Conservation (phyloP, 2,888 invertebrate species). For the Hartigia nigra region DNA sequence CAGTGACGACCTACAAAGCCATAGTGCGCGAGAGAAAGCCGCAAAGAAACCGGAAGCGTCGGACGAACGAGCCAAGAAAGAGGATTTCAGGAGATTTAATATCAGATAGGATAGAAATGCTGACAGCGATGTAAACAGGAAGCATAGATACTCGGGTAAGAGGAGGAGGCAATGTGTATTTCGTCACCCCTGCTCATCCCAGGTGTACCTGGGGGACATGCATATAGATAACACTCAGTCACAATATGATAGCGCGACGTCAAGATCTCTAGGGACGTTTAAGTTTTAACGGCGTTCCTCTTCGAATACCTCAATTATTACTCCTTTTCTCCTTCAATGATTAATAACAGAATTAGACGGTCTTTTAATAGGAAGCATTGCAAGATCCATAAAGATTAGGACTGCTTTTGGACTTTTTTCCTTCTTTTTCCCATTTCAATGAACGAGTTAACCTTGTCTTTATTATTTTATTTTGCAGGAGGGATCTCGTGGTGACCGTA, state of each 20-base stretch:
- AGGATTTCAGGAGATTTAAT: conserved; percentile 60
- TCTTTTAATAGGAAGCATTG: not conserved
- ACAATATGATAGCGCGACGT: conserved; percentile 20
- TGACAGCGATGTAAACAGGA: conserved; percentile 51
- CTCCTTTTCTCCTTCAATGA: not conserved
- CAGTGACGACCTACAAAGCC: conserved; percentile 24
- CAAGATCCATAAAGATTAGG: not conserved
- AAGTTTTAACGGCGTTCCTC: conserved; percentile 40
- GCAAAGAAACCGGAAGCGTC: conserved; percentile 1
- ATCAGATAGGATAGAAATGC: conserved; percentile 59
- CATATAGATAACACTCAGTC: conserved; percentile 45
- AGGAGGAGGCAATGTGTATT: conserved; percentile 51
- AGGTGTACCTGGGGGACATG: conserved; percentile 26
- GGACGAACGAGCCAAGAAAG: conserved; percentile 32
- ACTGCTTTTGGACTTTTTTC: not conserved
- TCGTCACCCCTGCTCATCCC: conserved; percentile 45
- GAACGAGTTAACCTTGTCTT: not conserved
- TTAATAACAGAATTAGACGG: not conserved
- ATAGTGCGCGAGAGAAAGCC: conserved; percentile 16
- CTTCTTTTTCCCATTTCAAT: not conserved
- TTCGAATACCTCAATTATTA: not conserved
- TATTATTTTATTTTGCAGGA: conserved; percentile 61
- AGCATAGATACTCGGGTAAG: conserved; percentile 25
- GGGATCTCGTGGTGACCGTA: conserved; percentile 72
- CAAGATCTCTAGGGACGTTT: conserved; percentile 39